Base-by-base conservation (phyloP, 2,888 invertebrate genomes). In the Epicampocera succincta region DNA sequence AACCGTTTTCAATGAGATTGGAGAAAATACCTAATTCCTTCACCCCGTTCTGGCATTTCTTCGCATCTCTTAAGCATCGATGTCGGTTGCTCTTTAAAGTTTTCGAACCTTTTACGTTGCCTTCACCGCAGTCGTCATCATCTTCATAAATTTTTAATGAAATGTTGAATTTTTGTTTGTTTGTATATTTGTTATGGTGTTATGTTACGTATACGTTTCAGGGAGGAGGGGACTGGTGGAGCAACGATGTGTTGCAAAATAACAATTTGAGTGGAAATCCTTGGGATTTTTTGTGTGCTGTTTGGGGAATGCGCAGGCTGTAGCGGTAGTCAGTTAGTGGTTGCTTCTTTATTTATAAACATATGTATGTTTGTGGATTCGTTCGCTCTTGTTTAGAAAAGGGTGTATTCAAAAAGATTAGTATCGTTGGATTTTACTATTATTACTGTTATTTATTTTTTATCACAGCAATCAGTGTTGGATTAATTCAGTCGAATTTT, bases 71-170 rank as follows among this genome's bases (percentile, higher is more conserved):
- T 21, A 15, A 3, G 46, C 13, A 50, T n/a, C 11, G 68, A 44
- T 21, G 52, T 12, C 42, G 63, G 52, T 12, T 33, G 63, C 48
- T 65, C 33, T 63, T 65, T 60, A 19, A 11, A 54, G 29, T 25
- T 44, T 61, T 82, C 54, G 15, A 58, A 66, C 54, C 21, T 61
- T 33, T 66, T 21, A 38, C 46, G 3, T 11, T 46, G 56, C 19
- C 25, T 5, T 25, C 60, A 42, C 50, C 21, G 29, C 46, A 40
- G 50, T 65, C 72, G 46, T 72, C 80, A 33, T 60, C 21, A 11
- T 69, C 61, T 76, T 76, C 54, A 76, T 78, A 75, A 71, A 82
- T 78, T 78, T 71, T 65, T 82, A 82, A 82, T 82, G 82, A 82
- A 82, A 74, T 74, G 77, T 71, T 78, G 68, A 65, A 52, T 52